These are phyloP conservation scores for Oreochromis mossambicus DNA, from an alignment of 2,797 vertebrate genomes.

Conservation along the genomic window DNA sequence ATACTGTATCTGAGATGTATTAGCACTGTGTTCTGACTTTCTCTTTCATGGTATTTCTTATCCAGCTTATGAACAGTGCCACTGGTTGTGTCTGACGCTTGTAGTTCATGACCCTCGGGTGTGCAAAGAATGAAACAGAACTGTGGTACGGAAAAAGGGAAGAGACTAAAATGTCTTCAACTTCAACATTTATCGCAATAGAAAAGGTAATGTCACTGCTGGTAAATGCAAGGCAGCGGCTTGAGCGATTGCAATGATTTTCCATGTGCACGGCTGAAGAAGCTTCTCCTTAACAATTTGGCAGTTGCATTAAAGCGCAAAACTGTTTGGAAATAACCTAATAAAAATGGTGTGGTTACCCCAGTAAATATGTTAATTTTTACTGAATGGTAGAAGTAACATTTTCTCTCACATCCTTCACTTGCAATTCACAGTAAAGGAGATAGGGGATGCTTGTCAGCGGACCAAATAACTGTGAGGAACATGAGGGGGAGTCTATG, in stretches of 20 bases:
- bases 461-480: not conserved
- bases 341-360: not conserved
- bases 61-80: not conserved
- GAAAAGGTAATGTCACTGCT: conserved; percentile 1
- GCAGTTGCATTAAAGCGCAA: not conserved
- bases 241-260: not conserved
- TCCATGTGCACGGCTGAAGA: not conserved
- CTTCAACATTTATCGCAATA: not conserved
- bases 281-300: not conserved
- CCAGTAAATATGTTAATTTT: not conserved
- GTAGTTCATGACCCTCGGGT: not conserved
- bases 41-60: not conserved
- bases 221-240: not conserved
- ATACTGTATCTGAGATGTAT: not conserved
- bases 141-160: not conserved
- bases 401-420: not conserved
- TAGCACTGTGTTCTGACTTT: not conserved
- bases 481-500: not conserved
- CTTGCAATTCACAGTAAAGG: not conserved
- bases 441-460: not conserved
- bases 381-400: not conserved
- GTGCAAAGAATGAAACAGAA: not conserved
- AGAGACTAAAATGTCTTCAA: not conserved
- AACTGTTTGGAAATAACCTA: not conserved
- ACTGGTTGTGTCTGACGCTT: not conserved